phyloP scores from a whole-genome alignment of 2,797 vertebrate species.

The Protosalanx chinensis region DNA sequence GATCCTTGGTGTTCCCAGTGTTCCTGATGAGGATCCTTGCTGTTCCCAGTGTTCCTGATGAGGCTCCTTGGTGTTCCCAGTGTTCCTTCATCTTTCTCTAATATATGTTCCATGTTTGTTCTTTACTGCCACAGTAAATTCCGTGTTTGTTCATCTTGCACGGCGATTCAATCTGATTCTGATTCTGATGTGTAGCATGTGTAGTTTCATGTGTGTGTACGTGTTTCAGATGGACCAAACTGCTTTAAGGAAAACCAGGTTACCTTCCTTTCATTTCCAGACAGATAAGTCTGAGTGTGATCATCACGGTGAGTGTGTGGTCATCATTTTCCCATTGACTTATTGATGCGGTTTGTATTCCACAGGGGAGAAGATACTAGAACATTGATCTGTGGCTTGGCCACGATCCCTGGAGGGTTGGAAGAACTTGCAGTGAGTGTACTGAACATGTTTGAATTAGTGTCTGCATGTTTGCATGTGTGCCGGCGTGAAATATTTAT shows the following conservation, averaged over 20 bases:
- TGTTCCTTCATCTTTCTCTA: too few species aligned
- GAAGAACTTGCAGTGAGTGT: background rate
- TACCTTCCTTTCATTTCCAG: background rate
- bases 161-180: too few species aligned
- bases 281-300: conserved; percentile 19
- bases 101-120: too few species aligned
- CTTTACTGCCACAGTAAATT: too few species aligned
- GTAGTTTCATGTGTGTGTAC: background rate
- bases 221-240: background rate
- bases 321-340: conserved; percentile 25
- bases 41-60: too few species aligned
- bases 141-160: too few species aligned
- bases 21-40: too few species aligned
- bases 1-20: too few species aligned
- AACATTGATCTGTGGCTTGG: conserved; percentile 37
- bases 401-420: conserved; percentile 24
- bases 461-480: background rate
- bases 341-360: conserved; percentile 29
- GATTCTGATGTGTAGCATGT: background rate
- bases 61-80: too few species aligned
- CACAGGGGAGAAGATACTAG: conserved; percentile 12
- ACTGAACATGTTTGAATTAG: background rate
- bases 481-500: background rate
- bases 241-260: background rate
- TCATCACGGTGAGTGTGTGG: conserved; percentile 23